Conservation (phyloP, 2,888 invertebrate species). For the Seladonia tumulorum region DNA sequence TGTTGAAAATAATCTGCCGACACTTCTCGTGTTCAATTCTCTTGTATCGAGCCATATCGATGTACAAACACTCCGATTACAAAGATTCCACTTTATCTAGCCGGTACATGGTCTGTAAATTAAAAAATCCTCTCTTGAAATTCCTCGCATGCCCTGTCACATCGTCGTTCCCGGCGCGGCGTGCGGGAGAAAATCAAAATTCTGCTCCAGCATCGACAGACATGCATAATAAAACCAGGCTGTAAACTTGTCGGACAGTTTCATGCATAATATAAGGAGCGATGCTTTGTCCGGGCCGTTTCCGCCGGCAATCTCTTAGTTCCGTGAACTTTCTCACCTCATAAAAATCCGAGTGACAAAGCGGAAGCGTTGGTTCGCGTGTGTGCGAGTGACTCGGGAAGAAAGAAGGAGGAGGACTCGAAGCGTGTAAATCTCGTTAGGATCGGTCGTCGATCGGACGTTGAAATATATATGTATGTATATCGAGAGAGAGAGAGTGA, state of each 20-base stretch:
- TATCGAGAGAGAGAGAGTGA: neutral
- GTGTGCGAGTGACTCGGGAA: neutral
- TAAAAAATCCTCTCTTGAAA: neutral
- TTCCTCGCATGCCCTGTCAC: neutral
- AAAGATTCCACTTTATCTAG: neutral
- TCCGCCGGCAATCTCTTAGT: neutral
- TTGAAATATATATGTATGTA: neutral
- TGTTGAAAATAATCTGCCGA: no score
- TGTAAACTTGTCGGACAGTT: neutral
- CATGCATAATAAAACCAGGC: neutral
- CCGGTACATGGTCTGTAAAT: neutral
- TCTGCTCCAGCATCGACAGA: neutral
- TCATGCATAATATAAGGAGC: slow-evolving; percentile 1
- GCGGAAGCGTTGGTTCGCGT: neutral
- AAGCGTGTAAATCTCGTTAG: slow-evolving; percentile 27
- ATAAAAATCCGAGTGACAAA: neutral
- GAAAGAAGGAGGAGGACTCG: neutral
- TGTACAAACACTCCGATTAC: neutral
- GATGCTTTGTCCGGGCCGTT: neutral
- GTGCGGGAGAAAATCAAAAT: neutral
- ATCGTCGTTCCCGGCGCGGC: neutral
- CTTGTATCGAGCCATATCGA: neutral
- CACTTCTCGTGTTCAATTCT: neutral
- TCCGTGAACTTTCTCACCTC: neutral
- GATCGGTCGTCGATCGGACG: neutral